phyloP scores from a whole-genome alignment of 2,888 invertebrate species.

The Himalopsyche japonica region DNA sequence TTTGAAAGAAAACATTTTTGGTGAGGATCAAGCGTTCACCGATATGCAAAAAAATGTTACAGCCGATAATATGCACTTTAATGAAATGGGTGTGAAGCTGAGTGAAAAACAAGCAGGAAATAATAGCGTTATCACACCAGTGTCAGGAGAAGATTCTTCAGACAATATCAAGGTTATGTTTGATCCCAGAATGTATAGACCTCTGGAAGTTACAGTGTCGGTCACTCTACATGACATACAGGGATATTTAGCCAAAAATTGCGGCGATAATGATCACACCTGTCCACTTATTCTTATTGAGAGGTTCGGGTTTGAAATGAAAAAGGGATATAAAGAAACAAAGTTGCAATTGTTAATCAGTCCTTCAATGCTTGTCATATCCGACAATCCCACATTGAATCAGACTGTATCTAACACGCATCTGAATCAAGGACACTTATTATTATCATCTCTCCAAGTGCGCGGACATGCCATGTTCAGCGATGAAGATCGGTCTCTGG shows the following conservation, averaged over 20 bases:
- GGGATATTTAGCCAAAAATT: constrained; percentile 91
- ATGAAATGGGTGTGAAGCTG: constrained; percentile 51
- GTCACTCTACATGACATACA: constrained; percentile 95
- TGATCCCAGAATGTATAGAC: constrained; percentile 86
- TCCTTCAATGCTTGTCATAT: constrained; percentile 81
- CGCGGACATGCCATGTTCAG: constrained; percentile 98
- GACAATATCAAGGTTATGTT: constrained; percentile 67
- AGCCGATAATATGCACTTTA: constrained; percentile 52
- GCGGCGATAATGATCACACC: constrained; percentile 85
- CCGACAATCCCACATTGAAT: constrained; percentile 72
- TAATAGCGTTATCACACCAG: constrained; percentile 53
- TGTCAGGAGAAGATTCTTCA: constrained; percentile 67
- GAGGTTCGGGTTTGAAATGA: constrained; percentile 96
- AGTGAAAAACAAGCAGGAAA: constrained; percentile 54
- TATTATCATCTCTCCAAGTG: constrained; percentile 83
- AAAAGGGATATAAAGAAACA: constrained; percentile 90
- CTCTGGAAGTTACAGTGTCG: constrained; percentile 88
- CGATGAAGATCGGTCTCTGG: constrained; percentile 83
- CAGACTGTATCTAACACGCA: constrained; percentile 59
- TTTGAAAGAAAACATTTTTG: constrained; percentile 95
- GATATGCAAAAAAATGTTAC: constrained; percentile 80
- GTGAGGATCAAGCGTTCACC: constrained; percentile 91
- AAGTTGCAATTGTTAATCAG: constrained; percentile 87
- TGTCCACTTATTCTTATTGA: constrained; percentile 89
- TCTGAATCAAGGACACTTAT: constrained; percentile 81